Base-by-base conservation (phyloP, 2,797 vertebrate species). In the Liparis tanakae region DNA sequence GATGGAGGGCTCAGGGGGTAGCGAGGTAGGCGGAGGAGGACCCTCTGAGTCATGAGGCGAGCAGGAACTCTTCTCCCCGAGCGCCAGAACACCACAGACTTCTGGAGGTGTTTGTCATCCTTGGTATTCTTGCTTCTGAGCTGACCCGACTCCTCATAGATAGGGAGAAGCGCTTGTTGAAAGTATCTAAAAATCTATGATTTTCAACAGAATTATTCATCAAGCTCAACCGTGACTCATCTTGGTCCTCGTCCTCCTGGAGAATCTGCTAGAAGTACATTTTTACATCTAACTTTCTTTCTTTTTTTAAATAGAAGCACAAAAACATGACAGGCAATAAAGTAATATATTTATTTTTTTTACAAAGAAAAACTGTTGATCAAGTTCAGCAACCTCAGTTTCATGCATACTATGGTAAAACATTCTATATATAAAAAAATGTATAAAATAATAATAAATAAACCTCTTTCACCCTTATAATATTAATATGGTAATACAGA, bases 101-200 rank as follows among this genome's bases (percentile, higher is more conserved):
- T 82, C 78, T 70, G 62, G 71, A 67, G 50, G 67, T 69, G 66
- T 64, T 69, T 86, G 86, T 87, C 83, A 57, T 76, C 66, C 70
- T 58, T 55, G 59, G 72, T 69, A 61, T 75, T 76, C 67, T 64
- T 72, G 34, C 46, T 59, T 72, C 58, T 41, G 56, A 86, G 60
- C 67, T n/a, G 66, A 83, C 53, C 34, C 53, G 79, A 84, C 7
- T 5, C 41, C 54, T 85, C 81, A 75, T 74, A 48, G 72, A 80
- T 77, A 72, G 41, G 69, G 37, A 48, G 37, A 61, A 57, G 22
- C 2, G 9, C 51, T 63, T 48, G 51, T 46, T 70, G 55, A 57
- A 60, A 86, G 57, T 41, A 54, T 71, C 25, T 59, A 10, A 64
- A 66, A 64, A 57, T 75, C 37, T 78, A 15, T 41, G 64, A 10